Conservation (phyloP, 2,888 invertebrate species). For the Cantharis flavilabris region DNA sequence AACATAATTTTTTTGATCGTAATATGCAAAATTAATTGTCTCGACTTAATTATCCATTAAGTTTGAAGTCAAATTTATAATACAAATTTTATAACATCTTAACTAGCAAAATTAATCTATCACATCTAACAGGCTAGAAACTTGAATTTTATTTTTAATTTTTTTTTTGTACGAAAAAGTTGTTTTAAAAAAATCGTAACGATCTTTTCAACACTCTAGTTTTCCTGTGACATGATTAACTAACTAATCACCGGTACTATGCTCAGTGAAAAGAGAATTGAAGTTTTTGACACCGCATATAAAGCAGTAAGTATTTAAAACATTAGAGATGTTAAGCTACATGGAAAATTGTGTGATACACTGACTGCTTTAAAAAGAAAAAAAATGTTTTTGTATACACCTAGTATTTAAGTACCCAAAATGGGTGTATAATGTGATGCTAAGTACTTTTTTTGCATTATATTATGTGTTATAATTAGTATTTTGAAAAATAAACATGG, state of each 20-base stretch:
- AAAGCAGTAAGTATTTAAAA: constrained; percentile 1
- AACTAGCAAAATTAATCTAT: neutral
- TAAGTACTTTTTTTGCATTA: neutral
- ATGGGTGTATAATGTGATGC: neutral
- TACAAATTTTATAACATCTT: neutral
- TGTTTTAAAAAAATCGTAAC: neutral
- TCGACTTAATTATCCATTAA: neutral
- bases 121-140: neutral
- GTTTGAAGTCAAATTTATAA: neutral
- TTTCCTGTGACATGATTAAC: constrained; percentile 14
- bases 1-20: neutral
- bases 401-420: neutral
- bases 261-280: constrained; percentile 32
- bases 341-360: neutral
- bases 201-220: neutral
- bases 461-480: neutral
- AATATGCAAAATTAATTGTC: neutral
- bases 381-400: neutral
- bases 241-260: constrained; percentile 35
- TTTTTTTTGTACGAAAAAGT: neutral
- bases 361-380: neutral
- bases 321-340: neutral
- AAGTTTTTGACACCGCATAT: constrained; percentile 32
- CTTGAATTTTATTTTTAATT: neutral
- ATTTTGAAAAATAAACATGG: neutral